A percentile compares a stretch with the other conserved stretches of the same genome.
phyloP scores from a whole-genome alignment of 2,113 vertebrate genomes.

The Nesogale talazaci region DNA sequence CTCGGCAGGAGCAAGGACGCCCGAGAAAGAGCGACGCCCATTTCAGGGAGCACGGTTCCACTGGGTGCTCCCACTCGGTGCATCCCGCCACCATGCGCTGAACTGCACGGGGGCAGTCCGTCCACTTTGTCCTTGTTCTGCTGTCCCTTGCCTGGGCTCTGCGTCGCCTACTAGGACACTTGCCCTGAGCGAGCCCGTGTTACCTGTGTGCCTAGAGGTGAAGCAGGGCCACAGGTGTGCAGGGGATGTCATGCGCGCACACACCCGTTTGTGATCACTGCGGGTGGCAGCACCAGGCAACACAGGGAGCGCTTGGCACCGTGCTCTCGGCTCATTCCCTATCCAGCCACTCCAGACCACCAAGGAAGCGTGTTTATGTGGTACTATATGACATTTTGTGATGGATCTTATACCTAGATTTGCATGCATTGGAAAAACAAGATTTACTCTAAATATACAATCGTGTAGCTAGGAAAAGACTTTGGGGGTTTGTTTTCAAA shows the following conservation, averaged over 20 bases:
- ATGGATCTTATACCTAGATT: background rate
- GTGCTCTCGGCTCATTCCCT: no score
- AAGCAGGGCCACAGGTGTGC: accelerated
- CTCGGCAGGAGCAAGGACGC: no score
- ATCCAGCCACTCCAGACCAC: accelerated
- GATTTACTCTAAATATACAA: background rate
- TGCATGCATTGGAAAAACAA: background rate
- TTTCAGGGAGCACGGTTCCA: background rate
- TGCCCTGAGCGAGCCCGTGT: no score
- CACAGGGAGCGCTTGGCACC: background rate
- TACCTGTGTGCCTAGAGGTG: background rate
- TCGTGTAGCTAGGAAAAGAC: background rate
- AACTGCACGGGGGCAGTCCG: background rate
- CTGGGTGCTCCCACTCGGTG: no score
- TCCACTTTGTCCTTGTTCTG: background rate
- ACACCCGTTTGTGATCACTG: no score
- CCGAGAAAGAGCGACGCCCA: background rate
- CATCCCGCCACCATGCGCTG: background rate
- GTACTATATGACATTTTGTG: background rate
- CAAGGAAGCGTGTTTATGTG: accelerated
- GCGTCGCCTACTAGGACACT: accelerated
- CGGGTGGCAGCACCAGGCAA: background rate
- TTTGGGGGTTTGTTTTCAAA: background rate
- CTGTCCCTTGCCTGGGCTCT: background rate
- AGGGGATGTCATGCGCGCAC: background rate